Base-by-base conservation (phyloP, 1,140 invertebrate genomes). In the Cydia strobilella region DNA sequence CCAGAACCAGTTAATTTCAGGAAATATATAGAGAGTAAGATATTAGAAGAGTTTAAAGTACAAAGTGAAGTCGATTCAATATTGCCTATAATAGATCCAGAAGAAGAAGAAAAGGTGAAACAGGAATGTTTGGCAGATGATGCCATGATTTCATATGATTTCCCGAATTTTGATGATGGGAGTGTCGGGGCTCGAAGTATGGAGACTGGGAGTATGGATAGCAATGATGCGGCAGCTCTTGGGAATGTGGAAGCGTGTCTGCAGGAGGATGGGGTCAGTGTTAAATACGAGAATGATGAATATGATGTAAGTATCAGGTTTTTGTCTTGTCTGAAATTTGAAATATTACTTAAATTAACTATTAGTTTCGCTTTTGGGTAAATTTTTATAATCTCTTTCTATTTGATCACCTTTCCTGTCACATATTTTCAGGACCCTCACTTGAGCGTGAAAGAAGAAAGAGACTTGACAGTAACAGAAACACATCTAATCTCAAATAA, bases 401-500 rank as follows among this genome's bases (percentile, higher is more conserved):
- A n/a, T n/a, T n/a, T n/a, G n/a, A n/a, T n/a, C n/a, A n/a, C n/a
- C n/a, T n/a, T n/a, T n/a, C n/a, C n/a, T n/a, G n/a, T n/a, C n/a
- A n/a, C n/a, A n/a, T 35, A 72, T 65, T 81, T 80, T 9, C 80
- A 86, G 85, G 79, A 80, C 25, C 39, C 74, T 23, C 35, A 77
- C 51, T 62, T 83, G 10, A 77, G 74, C 6, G 79, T 90, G n/a
- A 90, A 88, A 76, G 79, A 89, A 75, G 89, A 92, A 84, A 59
- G 77, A 12, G 86, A 89, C 25, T 74, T 87, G 35, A 84, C 82
- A 42, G 85, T 90, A 1, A 92, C 90, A 27, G 89, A 92, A 78
- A 92, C 90, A 27, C 85, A 90, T 77, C 76, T 92, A 15, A 92
- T 92, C 76, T 90, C 88, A 31, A 92, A 90, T 62, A 90, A 92